Evolutionary conservation across 2,888 invertebrate genomes (phyloP).

Genomic region (Unio delphinus): DNA sequence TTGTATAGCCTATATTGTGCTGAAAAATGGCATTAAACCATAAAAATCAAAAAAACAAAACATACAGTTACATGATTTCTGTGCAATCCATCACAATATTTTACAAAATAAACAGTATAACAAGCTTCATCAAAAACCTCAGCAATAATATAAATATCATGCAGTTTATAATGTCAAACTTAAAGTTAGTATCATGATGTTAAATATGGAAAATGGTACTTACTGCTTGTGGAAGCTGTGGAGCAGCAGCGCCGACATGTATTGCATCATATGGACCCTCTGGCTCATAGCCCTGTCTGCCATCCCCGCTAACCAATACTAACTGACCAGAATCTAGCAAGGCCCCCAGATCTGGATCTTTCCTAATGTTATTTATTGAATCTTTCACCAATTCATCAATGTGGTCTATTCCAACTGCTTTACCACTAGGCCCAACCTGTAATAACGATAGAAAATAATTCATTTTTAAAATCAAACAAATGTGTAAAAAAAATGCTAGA

Average conservation of each 20-base stretch:
- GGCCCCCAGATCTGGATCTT: constrained; percentile 44
- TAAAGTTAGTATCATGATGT: too few relatives aligned
- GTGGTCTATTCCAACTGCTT: constrained; percentile 72
- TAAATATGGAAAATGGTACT: constrained; percentile 20
- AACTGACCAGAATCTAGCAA: constrained; percentile 63
- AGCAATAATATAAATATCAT: neutral
- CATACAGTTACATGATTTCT: too few relatives aligned
- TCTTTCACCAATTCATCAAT: constrained; percentile 73
- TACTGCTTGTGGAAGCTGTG: constrained; percentile 71
- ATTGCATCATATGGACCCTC: constrained; percentile 72
- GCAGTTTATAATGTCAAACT: neutral
- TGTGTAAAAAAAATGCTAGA: too few relatives aligned
- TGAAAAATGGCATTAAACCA: too few relatives aligned
- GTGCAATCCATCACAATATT: too few relatives aligned
- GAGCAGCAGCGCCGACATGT: constrained; percentile 72
- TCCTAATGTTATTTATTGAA: constrained; percentile 82
- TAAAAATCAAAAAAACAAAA: too few relatives aligned
- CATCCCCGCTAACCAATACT: constrained; percentile 69
- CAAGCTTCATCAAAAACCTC: neutral
- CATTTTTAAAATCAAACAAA: neutral
- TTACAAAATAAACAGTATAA: neutral
- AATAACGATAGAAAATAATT: constrained; percentile 7
- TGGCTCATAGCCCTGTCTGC: constrained; percentile 64
- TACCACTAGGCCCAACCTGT: constrained; percentile 69
- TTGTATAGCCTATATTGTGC: too few relatives aligned